phyloP scores from a whole-genome alignment of 92 coral and sea anemone genomes.

The Actinostola sp. region DNA sequence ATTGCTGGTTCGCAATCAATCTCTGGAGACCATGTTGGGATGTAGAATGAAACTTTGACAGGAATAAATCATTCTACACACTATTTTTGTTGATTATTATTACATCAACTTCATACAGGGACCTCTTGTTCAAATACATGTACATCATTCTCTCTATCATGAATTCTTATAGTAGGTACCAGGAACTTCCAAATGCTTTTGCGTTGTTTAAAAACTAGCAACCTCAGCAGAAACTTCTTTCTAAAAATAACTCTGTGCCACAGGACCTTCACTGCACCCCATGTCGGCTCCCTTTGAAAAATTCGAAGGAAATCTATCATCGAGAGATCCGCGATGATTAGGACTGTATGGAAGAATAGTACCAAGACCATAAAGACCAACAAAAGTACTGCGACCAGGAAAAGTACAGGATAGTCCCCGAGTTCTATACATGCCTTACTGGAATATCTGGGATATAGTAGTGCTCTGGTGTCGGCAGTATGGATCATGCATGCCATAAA shows the following conservation, averaged over 20 bases:
- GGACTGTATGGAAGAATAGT: conserved; percentile 66
- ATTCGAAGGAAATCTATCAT: conserved; percentile 83
- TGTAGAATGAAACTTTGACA: too few relatives aligned
- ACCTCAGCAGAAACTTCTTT: conserved; percentile 69
- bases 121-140: conserved; percentile 64
- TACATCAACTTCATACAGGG: conserved; percentile 65
- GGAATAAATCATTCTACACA: too few relatives aligned
- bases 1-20: too few relatives aligned
- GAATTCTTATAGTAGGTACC: conserved; percentile 58
- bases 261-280: conserved; percentile 41
- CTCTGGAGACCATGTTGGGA: too few relatives aligned
- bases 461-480: conserved; percentile 5
- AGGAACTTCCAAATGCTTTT: conserved; percentile 83
- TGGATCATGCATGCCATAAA: conserved; percentile 83
- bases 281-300: conserved; percentile 60
- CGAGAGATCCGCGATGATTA: conserved; percentile 75
- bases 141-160: conserved; percentile 63
- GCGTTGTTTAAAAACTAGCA: conserved; percentile 56
- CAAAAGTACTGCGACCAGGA: conserved; percentile 82
- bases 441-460: conserved; percentile 45
- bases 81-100: too few relatives aligned
- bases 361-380: conserved; percentile 65
- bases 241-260: conserved; percentile 53
- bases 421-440: conserved; percentile 66
- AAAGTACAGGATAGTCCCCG: conserved; percentile 93